A percentile compares a stretch with the other conserved stretches of the same genome.
Evolutionary conservation across 2,888 invertebrate species (phyloP).

Genomic region (Lymantria monacha): DNA sequence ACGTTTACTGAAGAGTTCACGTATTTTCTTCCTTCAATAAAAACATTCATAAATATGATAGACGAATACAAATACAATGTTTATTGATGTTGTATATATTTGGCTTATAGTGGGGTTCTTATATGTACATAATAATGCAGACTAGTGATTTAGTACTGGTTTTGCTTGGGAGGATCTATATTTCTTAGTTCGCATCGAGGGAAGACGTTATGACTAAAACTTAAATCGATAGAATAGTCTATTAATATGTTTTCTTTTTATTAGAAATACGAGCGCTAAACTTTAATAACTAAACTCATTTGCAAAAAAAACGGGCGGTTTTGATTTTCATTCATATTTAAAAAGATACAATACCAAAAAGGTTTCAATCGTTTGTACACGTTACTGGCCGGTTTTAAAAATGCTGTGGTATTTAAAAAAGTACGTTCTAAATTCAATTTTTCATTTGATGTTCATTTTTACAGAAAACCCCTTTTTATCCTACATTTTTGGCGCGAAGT

Average conservation of each 20-base stretch:
- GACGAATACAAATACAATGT: conserved; percentile 1
- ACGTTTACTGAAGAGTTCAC: no score
- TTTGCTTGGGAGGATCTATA: conserved; percentile 76
- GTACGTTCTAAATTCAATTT: no score
- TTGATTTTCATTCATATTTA: no score
- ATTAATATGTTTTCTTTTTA: conserved; percentile 16
- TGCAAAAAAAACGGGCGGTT: no score
- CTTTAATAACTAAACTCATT: no score
- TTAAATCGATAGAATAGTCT: conserved; percentile 64
- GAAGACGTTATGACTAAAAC: conserved; percentile 79
- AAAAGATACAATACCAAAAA: no score
- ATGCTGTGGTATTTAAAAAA: no score
- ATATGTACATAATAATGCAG: conserved; percentile 68
- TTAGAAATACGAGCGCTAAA: conserved; percentile 3
- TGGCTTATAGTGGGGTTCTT: conserved; percentile 42
- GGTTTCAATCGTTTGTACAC: no score
- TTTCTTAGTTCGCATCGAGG: conserved; percentile 79
- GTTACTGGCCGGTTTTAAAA: no score
- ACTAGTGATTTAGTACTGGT: conserved; percentile 79
- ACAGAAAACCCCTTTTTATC: no score
- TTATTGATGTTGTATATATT: conserved; percentile 30
- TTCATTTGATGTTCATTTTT: no score
- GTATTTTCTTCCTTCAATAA: background rate
- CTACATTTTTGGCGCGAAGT: no score
- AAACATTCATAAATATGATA: background rate